Evolutionary conservation across 2,888 invertebrate genomes (phyloP).

Genomic region (Tridacna crocea): DNA sequence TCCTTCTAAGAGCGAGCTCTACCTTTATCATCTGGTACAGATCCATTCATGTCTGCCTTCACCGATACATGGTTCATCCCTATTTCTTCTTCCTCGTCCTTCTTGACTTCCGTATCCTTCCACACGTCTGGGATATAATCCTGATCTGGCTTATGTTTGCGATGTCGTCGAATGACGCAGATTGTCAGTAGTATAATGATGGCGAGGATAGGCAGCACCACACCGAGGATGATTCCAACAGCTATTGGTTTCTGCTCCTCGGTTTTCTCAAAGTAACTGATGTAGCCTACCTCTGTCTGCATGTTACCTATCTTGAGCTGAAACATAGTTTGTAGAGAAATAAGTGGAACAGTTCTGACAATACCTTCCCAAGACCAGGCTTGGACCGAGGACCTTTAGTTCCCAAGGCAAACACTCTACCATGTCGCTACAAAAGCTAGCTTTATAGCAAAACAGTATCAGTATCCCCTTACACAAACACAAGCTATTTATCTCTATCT

Average conservation of each 20-base stretch:
- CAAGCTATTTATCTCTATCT: too few relatives aligned
- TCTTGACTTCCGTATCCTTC: conserved; percentile 75
- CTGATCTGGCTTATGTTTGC: conserved; percentile 76
- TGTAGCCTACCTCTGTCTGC: conserved; percentile 69
- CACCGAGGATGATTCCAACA: conserved; percentile 79
- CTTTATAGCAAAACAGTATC: too few relatives aligned
- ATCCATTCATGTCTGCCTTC: conserved; percentile 77
- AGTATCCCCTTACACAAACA: too few relatives aligned
- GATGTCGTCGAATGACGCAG: conserved; percentile 78
- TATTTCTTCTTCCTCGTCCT: conserved; percentile 73
- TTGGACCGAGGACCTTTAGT: too few relatives aligned
- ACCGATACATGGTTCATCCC: conserved; percentile 76
- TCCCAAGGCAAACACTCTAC: too few relatives aligned
- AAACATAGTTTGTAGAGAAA: background rate
- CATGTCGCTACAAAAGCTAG: too few relatives aligned
- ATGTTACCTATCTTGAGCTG: conserved; percentile 77
- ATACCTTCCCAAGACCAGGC: too few relatives aligned
- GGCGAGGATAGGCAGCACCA: conserved; percentile 78
- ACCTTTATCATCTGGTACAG: conserved; percentile 74
- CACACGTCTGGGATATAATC: conserved; percentile 79
- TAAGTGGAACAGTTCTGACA: too few relatives aligned
- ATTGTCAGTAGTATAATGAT: conserved; percentile 77
- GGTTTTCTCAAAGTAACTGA: conserved; percentile 71
- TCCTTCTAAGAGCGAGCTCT: background rate
- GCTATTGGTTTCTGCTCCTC: conserved; percentile 73